Conservation (phyloP, 2,888 invertebrate species). For the Rhodophaea formosa region DNA sequence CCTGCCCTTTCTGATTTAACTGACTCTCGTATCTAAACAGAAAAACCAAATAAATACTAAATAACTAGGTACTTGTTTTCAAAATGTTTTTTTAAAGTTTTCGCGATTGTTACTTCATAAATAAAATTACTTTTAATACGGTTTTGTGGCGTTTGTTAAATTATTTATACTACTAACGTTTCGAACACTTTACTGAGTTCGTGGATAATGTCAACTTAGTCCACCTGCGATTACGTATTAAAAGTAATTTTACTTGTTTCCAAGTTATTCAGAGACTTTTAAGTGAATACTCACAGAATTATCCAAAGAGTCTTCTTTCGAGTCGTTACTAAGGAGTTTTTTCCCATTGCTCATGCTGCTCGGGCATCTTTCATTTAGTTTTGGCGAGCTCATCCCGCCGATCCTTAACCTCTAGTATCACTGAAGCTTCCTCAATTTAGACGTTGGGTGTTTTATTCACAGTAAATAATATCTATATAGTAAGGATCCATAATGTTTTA, state of each 20-base stretch:
- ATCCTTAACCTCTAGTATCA: background rate
- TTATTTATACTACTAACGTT: too few species aligned
- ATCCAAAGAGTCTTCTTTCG: slow-evolving; percentile 69
- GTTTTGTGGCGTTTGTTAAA: too few species aligned
- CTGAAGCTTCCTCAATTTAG: background rate
- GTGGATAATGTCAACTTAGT: too few species aligned
- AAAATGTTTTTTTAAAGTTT: too few species aligned
- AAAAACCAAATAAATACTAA: too few species aligned
- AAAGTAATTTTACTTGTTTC: too few species aligned
- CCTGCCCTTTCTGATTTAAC: slow-evolving; percentile 59
- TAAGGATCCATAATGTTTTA: background rate
- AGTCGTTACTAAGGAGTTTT: slow-evolving; percentile 59
- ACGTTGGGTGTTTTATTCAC: background rate
- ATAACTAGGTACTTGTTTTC: too few species aligned
- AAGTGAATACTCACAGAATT: slow-evolving; percentile 61
- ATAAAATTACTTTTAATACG: background rate
- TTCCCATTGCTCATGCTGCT: slow-evolving; percentile 67
- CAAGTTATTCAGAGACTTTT: too few species aligned
- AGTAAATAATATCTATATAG: background rate
- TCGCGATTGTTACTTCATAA: too few species aligned
- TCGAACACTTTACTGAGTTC: too few species aligned
- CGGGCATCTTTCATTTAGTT: slow-evolving; percentile 64
- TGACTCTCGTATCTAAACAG: slow-evolving; percentile 62
- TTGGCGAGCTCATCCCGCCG: slow-evolving; percentile 68
- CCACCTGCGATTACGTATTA: too few species aligned